Base-by-base conservation (phyloP, 2,113 vertebrate genomes). In the Seriola quinqueradiata region DNA sequence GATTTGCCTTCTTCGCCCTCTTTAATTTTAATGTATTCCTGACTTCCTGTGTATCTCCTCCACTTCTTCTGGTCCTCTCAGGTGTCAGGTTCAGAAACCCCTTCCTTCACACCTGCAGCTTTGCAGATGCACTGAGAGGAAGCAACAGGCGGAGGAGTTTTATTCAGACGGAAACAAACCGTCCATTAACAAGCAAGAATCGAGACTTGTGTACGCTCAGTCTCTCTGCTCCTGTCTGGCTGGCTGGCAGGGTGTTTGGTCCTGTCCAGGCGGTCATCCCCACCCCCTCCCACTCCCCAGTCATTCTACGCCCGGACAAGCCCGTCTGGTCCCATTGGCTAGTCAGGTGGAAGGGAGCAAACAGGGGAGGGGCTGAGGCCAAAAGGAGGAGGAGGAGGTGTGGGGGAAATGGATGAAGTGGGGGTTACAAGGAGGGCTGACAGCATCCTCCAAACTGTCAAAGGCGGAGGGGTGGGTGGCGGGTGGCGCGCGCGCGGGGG, bases 281-380 rank as follows among this genome's bases (percentile, higher is more conserved):
- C 40, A 46, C 68, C 72, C 75, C 79, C 82, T 57, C 69, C 81
- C 55, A n/a, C 34, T 52, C 60, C 82, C 75, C 38, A 16, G 66
- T 91, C 83, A 79, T 54, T 70, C 84, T 81, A 60, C 61, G 55
- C 75, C 81, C 44, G 73, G 79, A 90, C 81, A 59, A 86, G 79
- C 69, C 58, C 3, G 81, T 84, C 88, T 86, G 89, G 75, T 92
- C 76, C 76, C 75, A 91, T 91, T 93, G 92, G 91, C 80, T 69
- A 75, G 80, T 91, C 89, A 86, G 90, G 87, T 87, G 85, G 87
- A 90, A 90, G 57, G 67, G 75, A 81, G 80, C 57, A 87, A 85
- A 88, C 23, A 54, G 42, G 48, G 92, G 88, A 87, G 91, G 85
- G 79, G 60, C 78, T 72, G 72, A 57, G 63, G 81, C 52, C 19